Evolutionary conservation across 1,140 invertebrate genomes (phyloP).

Genomic region (Tetranychus urticae): DNA sequence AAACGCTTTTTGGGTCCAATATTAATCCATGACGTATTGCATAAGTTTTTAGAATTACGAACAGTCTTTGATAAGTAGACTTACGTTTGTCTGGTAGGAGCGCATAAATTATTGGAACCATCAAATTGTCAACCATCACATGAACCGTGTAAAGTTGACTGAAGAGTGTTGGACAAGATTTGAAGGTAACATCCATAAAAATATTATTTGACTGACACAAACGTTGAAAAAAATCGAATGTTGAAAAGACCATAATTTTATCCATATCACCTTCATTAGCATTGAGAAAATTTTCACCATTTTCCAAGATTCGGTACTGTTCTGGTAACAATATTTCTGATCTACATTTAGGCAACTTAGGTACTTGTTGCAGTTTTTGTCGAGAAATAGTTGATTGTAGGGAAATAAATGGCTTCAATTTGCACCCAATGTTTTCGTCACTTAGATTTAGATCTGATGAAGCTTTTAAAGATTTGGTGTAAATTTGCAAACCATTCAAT

Average conservation of each 20-base stretch:
- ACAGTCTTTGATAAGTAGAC: not conserved
- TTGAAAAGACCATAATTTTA: not conserved
- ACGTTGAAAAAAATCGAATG: not conserved
- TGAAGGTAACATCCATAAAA: not conserved
- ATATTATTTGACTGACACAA: not conserved
- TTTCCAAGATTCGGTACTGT: not conserved
- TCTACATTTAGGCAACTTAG: not conserved
- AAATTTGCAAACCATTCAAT: not conserved
- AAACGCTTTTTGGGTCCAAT: not conserved
- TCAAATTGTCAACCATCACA: not conserved
- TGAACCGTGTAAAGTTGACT: not conserved
- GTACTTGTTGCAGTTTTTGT: not conserved
- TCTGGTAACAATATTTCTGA: not conserved
- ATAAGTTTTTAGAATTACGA: not conserved
- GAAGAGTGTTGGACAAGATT: not conserved
- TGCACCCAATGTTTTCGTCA: not conserved
- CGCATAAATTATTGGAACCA: not conserved
- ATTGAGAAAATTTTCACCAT: not conserved
- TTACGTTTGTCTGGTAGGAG: not conserved
- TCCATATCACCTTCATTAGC: not conserved
- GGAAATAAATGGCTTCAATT: not conserved
- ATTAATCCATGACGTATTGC: not conserved
- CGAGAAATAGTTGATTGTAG: not conserved
- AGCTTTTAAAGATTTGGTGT: not conserved
- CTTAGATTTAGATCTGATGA: not conserved